Percentiles rank a stretch among this genome's conserved stretches.
phyloP scores from a whole-genome alignment of 37 sponge, comb jelly and placozoan genomes.

The Halichondria panicea region DNA sequence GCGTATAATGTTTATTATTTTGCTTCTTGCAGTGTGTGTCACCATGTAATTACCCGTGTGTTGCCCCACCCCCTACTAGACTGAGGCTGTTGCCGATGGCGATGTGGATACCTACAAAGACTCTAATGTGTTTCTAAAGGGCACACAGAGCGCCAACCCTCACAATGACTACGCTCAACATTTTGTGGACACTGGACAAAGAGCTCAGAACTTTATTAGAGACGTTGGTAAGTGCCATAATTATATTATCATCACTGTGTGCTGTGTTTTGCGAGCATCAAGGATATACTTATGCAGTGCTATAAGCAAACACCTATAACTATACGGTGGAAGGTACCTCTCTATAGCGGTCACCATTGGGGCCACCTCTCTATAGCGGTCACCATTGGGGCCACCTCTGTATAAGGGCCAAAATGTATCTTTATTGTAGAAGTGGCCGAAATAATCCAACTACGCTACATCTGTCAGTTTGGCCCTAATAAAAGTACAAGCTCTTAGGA shows the following conservation, averaged over 20 bases:
- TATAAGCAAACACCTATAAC: too few species aligned
- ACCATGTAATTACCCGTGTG: conserved; percentile 5
- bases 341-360: too few species aligned
- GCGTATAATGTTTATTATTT: not conserved
- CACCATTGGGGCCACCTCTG: too few species aligned
- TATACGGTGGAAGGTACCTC: too few species aligned
- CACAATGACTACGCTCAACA: conserved; percentile 98
- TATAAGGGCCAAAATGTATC: too few species aligned
- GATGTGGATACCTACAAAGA: conserved; percentile 48
- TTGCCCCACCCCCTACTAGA: too few species aligned
- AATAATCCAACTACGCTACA: too few species aligned
- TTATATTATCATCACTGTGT: not conserved
- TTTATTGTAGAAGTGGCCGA: too few species aligned
- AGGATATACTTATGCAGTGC: not conserved
- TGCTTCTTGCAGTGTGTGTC: not conserved
- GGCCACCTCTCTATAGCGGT: too few species aligned
- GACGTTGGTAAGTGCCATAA: conserved; percentile 73
- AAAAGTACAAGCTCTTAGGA: too few species aligned
- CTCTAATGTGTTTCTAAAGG: conserved; percentile 75
- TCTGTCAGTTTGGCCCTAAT: too few species aligned
- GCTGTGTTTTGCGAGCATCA: not conserved
- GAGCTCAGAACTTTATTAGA: conserved; percentile 96
- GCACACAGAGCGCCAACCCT: conserved; percentile 92
- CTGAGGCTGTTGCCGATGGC: conserved; percentile 7
- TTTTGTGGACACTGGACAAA: conserved; percentile 91